These are phyloP conservation scores for Clamator glandarius DNA, from an alignment of 2,797 vertebrate species.

Conservation along the genomic window DNA sequence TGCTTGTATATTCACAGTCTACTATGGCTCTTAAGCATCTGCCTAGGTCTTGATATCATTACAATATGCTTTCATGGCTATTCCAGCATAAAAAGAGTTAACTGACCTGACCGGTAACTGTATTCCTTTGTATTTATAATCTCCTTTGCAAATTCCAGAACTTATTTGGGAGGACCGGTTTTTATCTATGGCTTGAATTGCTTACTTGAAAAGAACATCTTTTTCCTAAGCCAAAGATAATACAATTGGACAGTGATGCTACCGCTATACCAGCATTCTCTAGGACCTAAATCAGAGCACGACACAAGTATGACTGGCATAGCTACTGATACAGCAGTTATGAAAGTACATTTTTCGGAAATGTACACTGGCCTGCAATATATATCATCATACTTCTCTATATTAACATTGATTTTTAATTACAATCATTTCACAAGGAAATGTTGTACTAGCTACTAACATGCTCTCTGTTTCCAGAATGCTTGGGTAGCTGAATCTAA, in stretches of 20 bases:
- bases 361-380: background rate
- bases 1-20: background rate
- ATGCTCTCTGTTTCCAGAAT: background rate
- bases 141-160: slow-evolving; percentile 1
- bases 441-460: background rate
- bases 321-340: background rate
- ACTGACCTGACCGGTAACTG: slow-evolving; percentile 20
- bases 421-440: background rate
- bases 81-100: slow-evolving; percentile 39
- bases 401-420: slow-evolving; percentile 51
- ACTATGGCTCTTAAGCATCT: background rate
- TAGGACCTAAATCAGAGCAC: background rate
- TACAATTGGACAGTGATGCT: background rate
- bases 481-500: background rate
- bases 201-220: background rate
- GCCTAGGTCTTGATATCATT: background rate
- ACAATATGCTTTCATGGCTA: background rate
- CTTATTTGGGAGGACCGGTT: background rate
- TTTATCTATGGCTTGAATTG: slow-evolving; percentile 30
- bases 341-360: slow-evolving; percentile 40
- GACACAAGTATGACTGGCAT: background rate
- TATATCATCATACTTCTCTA: slow-evolving; percentile 1
- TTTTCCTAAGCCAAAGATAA: slow-evolving; percentile 32
- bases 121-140: slow-evolving; percentile 23
- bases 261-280: background rate